Conservation (phyloP, 92 coral and sea anemone species). For the Porites divaricata region DNA sequence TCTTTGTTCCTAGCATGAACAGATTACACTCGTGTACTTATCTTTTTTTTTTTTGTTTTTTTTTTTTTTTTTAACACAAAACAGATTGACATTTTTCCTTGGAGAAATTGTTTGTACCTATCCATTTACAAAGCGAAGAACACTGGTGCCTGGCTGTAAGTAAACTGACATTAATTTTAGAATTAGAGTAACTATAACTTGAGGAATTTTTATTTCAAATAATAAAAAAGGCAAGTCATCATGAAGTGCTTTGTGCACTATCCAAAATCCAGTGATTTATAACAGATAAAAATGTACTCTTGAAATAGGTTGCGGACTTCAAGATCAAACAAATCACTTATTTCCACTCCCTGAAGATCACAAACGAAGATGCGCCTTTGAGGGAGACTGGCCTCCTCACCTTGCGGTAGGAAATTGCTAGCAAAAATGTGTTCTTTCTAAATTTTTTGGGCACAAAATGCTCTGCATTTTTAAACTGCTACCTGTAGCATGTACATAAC, state of each 20-base stretch:
- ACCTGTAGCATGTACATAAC: conserved; percentile 9
- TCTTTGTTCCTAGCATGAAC: too few species aligned
- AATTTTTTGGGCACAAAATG: too few species aligned
- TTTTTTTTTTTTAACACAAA: too few species aligned
- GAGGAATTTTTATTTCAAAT: too few species aligned
- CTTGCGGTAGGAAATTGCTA: conserved; percentile 1
- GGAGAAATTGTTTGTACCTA: too few species aligned
- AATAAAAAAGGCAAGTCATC: too few species aligned
- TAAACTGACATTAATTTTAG: neutral
- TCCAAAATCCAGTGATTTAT: conserved; percentile 7
- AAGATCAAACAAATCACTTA: conserved; percentile 12
- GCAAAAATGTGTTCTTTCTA: too few species aligned
- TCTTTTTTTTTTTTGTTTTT: too few species aligned
- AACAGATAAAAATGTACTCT: conserved; percentile 7
- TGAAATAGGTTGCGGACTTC: conserved; percentile 15
- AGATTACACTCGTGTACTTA: too few species aligned
- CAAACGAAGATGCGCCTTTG: conserved; percentile 1
- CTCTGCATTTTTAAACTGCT: neutral
- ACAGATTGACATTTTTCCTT: too few species aligned
- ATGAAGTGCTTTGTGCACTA: conserved; percentile 6
- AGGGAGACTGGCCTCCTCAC: conserved; percentile 13
- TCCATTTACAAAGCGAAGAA: too few species aligned
- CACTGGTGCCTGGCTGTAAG: conserved; percentile 26
- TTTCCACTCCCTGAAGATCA: conserved; percentile 13
- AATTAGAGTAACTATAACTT: too few species aligned